These are phyloP conservation scores for Athalia cordata DNA, from an alignment of 2,888 invertebrate species.

Conservation along the genomic window DNA sequence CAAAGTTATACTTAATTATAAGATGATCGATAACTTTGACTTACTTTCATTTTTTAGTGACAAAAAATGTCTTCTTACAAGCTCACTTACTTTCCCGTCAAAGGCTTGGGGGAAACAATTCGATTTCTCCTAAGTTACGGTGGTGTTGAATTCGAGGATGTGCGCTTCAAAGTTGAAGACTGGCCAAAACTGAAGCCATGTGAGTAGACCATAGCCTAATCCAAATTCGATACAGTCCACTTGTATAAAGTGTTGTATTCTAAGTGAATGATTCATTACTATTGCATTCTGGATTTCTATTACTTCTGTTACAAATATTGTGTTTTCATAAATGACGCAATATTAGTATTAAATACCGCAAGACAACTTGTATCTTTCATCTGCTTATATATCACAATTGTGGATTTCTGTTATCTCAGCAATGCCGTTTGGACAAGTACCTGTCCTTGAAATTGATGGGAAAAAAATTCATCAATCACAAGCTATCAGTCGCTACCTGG, in stretches of 20 bases:
- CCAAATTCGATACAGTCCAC: background rate
- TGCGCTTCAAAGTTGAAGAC: slow-evolving; percentile 64
- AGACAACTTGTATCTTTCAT: slow-evolving; percentile 29
- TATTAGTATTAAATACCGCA: too few species aligned
- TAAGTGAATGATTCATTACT: too few species aligned
- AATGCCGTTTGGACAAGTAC: slow-evolving; percentile 81
- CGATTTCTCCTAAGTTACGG: slow-evolving; percentile 71
- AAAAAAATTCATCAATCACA: slow-evolving; percentile 78
- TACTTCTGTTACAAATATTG: background rate
- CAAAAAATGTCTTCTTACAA: slow-evolving; percentile 63
- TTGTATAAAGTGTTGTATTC: background rate
- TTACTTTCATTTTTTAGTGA: slow-evolving; percentile 1
- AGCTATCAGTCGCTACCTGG: slow-evolving; percentile 80
- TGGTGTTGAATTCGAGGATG: slow-evolving; percentile 69
- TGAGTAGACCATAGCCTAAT: slow-evolving; percentile 52
- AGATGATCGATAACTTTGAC: background rate
- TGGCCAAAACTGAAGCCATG: slow-evolving; percentile 66
- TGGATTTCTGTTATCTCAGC: slow-evolving; percentile 66
- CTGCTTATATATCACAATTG: background rate
- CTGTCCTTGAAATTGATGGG: slow-evolving; percentile 79
- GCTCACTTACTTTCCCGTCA: slow-evolving; percentile 70
- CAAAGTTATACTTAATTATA: too few species aligned
- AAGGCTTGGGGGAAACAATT: slow-evolving; percentile 72
- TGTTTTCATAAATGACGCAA: background rate
- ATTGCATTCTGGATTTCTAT: too few species aligned